Base-by-base conservation (phyloP, 2,888 invertebrate genomes). In the Leptopterna dolabrata region DNA sequence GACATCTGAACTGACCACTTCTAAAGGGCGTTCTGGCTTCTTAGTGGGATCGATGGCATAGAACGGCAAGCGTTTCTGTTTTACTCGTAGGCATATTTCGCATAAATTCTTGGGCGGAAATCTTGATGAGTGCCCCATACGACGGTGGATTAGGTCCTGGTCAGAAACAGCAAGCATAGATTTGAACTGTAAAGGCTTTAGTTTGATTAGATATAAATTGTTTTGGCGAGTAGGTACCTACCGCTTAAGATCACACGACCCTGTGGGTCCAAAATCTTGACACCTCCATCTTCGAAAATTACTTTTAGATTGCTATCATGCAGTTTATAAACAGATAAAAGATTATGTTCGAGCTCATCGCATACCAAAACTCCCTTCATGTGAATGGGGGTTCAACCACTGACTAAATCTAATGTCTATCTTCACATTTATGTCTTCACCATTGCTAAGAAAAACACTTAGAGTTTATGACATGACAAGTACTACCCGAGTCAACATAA, bases 1-100 rank as follows among this genome's bases (percentile, higher is more conserved):
- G 7, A 90, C 89, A 87, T 90, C 90, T 29, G 89, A 89, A 63
- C 89, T 89, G 13, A 90, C 83, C 11, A 89, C 55, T 47, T 90
- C 88, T 19, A 90, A 81, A 19, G 88, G 55, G 86, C 87, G 76
- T 47, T 73, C 88, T 36, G 87, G 63, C 30, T 87, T 47, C 24
- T 82, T 82, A 0, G 27, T 63, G 4, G 27, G 24, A 11, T 41
- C 86, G 30, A 88, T 27, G 0, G 63, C 41, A 41, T 81, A 36
- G 84, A 84, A 84, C 3, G 84, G 45, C 14, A 16, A 24, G 3
- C 73, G 70, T 6, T 63, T 84, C 36, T 70, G 70, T 24, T 84
- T 84, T 84, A 30, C 84, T 19, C 41, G 16, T 0, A 84, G 45
- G 19, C 84, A 84, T 4, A 71, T 71, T 71, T 71, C 84, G 43